phyloP scores from a whole-genome alignment of 2,888 invertebrate genomes.

The Sabatieria punctata region DNA sequence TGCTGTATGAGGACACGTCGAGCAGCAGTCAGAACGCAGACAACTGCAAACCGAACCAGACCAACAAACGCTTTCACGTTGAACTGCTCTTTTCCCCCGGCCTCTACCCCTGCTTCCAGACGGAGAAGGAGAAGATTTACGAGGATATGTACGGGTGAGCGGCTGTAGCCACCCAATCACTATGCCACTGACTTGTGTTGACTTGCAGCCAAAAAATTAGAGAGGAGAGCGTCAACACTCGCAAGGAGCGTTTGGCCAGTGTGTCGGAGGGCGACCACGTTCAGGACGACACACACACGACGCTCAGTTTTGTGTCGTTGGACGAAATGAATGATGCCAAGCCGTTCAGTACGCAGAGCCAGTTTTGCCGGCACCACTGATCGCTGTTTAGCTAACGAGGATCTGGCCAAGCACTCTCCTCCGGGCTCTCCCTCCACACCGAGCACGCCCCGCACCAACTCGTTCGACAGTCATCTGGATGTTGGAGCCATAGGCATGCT shows the following conservation, averaged over 20 bases:
- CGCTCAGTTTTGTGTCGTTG: neutral
- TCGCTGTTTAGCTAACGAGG: neutral
- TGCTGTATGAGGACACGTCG: slow-evolving; percentile 96
- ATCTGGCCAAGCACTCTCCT: neutral
- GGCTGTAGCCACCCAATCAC: slow-evolving; percentile 63
- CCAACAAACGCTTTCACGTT: slow-evolving; percentile 62
- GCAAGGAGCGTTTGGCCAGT: no score
- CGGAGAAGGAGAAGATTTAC: slow-evolving; percentile 27
- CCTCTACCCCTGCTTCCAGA: slow-evolving; percentile 32
- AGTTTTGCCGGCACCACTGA: no score
- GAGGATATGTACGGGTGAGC: slow-evolving; percentile 73
- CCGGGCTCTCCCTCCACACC: neutral
- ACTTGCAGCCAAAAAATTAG: slow-evolving; percentile 11
- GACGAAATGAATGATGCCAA: neutral
- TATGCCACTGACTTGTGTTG: slow-evolving; percentile 65
- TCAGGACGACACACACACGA: no score
- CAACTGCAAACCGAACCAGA: slow-evolving; percentile 42
- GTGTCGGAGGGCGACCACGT: no score
- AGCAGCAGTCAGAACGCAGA: no score
- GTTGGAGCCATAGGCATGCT: no score
- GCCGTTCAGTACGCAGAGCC: neutral
- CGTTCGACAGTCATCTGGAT: no score
- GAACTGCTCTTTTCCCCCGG: slow-evolving; percentile 98
- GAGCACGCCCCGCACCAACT: no score
- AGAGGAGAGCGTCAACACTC: no score